Evolutionary conservation across 2,113 vertebrate species (phyloP), one percentile per base, ranked within the genome.

Genomic region (Serinus canaria): DNA sequence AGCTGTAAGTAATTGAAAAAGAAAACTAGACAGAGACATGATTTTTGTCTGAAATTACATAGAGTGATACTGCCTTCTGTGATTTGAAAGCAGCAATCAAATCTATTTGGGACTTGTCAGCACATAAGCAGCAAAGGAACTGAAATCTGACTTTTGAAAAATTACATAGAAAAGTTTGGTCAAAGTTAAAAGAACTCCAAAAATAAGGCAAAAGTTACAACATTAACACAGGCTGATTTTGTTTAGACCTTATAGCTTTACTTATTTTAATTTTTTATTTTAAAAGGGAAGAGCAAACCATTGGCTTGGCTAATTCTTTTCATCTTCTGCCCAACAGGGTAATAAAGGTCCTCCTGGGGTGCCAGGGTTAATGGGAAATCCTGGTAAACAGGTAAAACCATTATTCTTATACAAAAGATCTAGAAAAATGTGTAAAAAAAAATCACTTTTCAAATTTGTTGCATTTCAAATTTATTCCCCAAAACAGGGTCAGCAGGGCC

Each of bases 401-500:
- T 75, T 74, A 78, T 33, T 83, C 7, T 69, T 50, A 74, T 14
- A 20, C 15, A 37, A 43, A 63, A 88, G 17, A 46, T 37, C 3
- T 43, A 63, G 67, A 66, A 91, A 47, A 83, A 30, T 3, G 7
- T 60, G 12, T 47, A 6, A 78, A 43, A 53, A 39, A 39, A 39
- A 39, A 20, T 30, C 15, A 25, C 13, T 73, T 79, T 55, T 64
- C 44, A 64, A 56, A 91, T 58, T 41, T 67, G 24, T 80, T 83
- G 30, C 31, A 1, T 85, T 50, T 76, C 43, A 62, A 69, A 83
- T 77, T 77, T 90, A 11, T 62, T 35, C 41, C 47, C 62, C 20
- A 23, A 92, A 93, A 93, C 91, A 99, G 99, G 99, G 99, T 60
- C 98, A 98, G 53, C 99, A 97, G 11, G 99, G 99, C 44, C 98